These are phyloP conservation scores for Chelon labrosus DNA, from an alignment of 2,797 vertebrate species.

Conservation along the genomic window DNA sequence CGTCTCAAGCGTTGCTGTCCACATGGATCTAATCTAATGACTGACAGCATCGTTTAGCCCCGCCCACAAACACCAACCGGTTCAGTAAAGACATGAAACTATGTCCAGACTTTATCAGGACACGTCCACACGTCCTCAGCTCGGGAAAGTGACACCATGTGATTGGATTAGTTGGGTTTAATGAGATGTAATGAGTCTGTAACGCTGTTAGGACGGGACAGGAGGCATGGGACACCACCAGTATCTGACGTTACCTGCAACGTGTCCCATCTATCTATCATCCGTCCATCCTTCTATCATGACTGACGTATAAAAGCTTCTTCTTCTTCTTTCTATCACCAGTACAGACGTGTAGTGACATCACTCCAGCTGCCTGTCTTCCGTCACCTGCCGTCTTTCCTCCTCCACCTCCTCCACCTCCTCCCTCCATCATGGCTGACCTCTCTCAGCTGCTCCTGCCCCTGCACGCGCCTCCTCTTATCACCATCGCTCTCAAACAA, in stretches of 20 bases:
- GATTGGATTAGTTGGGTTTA: constrained; percentile 65
- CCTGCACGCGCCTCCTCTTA: constrained; percentile 82
- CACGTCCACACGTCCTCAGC: no score
- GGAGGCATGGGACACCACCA: constrained; percentile 37
- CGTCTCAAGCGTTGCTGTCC: no score
- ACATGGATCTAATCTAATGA: no score
- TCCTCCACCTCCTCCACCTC: constrained; percentile 32
- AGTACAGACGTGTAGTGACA: not conserved
- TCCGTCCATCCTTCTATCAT: not conserved
- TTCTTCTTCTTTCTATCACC: no score
- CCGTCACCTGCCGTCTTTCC: constrained; percentile 29
- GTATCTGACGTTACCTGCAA: constrained; percentile 19
- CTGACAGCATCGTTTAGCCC: no score
- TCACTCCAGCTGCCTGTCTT: constrained; percentile 1
- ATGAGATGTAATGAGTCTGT: constrained; percentile 55
- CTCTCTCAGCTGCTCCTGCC: constrained; percentile 70
- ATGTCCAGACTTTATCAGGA: no score
- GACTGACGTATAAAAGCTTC: no score
- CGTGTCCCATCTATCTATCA: no score
- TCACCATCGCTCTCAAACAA: constrained; percentile 75
- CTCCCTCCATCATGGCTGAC: constrained; percentile 53
- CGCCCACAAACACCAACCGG: no score
- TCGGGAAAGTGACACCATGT: constrained; percentile 52
- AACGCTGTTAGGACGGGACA: constrained; percentile 55
- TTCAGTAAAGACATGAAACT: no score